Evolutionary conservation across 1,140 invertebrate genomes (phyloP).

Genomic region (Philaenus spumarius): DNA sequence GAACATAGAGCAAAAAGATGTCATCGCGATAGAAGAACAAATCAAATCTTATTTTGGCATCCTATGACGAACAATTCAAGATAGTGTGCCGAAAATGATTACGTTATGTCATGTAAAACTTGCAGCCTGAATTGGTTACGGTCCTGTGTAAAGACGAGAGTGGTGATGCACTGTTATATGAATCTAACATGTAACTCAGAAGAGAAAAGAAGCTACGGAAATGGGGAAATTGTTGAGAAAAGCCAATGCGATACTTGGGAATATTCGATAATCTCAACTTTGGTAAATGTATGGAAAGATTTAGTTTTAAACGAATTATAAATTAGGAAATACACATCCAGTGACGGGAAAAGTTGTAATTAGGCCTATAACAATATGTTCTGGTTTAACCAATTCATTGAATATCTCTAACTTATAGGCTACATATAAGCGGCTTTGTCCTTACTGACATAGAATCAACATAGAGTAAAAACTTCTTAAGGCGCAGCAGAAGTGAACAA

Average conservation of each 20-base stretch:
- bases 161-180: constrained; percentile 6
- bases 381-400: too few relatives aligned
- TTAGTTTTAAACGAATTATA: too few relatives aligned
- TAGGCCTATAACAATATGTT: too few relatives aligned
- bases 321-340: too few relatives aligned
- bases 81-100: constrained; percentile 28
- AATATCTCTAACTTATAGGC: too few relatives aligned
- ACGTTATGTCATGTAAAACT: constrained; percentile 24
- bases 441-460: too few relatives aligned
- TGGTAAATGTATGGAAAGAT: too few relatives aligned
- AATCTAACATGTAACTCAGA: constrained; percentile 13
- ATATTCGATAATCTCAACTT: not conserved
- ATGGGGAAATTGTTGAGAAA: not conserved
- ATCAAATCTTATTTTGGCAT: constrained; percentile 28
- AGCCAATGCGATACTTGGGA: constrained; percentile 1
- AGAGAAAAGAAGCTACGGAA: constrained; percentile 1
- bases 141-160: constrained; percentile 19
- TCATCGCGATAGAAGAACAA: constrained; percentile 20
- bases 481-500: too few relatives aligned
- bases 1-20: constrained; percentile 12
- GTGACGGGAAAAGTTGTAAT: too few relatives aligned
- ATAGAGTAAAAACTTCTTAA: too few relatives aligned
- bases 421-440: too few relatives aligned
- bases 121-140: constrained; percentile 21
- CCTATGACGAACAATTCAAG: constrained; percentile 25